phyloP scores from a whole-genome alignment of 2,888 invertebrate species.

The Melinopterus prodromus region DNA sequence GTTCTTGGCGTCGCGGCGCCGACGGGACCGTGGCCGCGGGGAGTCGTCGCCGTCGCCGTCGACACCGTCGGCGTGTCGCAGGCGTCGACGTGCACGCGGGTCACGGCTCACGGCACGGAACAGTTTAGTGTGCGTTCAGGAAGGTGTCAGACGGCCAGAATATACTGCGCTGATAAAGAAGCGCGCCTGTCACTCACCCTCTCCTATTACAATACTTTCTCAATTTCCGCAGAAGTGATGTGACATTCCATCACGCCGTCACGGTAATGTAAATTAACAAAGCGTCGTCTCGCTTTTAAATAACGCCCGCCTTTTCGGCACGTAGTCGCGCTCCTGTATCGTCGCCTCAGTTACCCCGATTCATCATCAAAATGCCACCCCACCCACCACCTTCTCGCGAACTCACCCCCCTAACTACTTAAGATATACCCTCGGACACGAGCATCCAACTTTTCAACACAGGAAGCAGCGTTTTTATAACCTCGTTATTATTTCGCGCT shows the following conservation, averaged over 20 bases:
- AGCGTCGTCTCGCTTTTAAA: constrained; percentile 58
- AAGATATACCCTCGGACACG: constrained; percentile 16
- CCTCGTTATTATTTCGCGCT: background rate
- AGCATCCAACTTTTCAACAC: background rate
- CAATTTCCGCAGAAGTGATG: constrained; percentile 60
- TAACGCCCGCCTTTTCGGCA: constrained; percentile 53
- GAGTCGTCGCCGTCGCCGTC: background rate
- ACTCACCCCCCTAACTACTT: background rate
- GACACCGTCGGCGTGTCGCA: background rate
- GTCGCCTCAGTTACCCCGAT: constrained; percentile 21
- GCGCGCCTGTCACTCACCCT: constrained; percentile 59
- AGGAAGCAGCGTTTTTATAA: background rate
- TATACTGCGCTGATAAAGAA: constrained; percentile 60
- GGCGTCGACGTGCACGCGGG: constrained; percentile 20
- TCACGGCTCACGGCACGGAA: constrained; percentile 17
- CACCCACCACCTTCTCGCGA: background rate
- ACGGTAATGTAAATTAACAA: constrained; percentile 61
- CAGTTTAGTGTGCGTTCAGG: constrained; percentile 53
- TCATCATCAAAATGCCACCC: constrained; percentile 22
- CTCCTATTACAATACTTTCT: constrained; percentile 60
- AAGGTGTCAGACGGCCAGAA: constrained; percentile 56
- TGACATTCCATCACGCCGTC: constrained; percentile 60
- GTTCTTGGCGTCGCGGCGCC: constrained; percentile 25
- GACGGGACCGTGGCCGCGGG: constrained; percentile 12
- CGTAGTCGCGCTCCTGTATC: constrained; percentile 30